A percentile compares a stretch with the other conserved stretches of the same genome.
phyloP scores from a whole-genome alignment of 2,113 vertebrate genomes.

The Podocnemis expansa region DNA sequence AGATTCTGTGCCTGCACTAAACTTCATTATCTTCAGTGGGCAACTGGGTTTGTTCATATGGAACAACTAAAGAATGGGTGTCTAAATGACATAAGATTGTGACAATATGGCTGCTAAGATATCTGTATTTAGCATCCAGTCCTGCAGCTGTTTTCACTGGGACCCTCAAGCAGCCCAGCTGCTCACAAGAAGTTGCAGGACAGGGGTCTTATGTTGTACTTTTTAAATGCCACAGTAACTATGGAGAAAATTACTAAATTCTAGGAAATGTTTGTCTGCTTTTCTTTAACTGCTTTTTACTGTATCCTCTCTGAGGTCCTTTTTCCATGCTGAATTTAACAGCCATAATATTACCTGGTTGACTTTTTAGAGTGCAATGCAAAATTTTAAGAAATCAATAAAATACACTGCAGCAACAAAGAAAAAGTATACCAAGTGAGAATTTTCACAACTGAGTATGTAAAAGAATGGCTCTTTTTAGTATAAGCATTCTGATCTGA shows the following conservation, averaged over 20 bases:
- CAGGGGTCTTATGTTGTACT: neutral
- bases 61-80: neutral
- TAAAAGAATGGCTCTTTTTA: neutral
- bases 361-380: neutral
- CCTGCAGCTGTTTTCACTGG: neutral
- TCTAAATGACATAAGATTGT: neutral
- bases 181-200: neutral
- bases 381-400: neutral
- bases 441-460: neutral
- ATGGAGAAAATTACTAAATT: neutral
- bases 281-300: neutral
- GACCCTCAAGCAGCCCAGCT: neutral
- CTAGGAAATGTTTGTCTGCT: neutral
- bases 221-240: neutral
- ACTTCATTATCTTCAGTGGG: neutral
- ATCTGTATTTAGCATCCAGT: neutral
- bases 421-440: neutral
- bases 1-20: neutral
- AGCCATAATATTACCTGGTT: neutral
- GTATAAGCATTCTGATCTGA: neutral
- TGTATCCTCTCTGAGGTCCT: neutral
- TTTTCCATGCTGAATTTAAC: neutral
- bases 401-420: neutral
- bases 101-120: neutral
- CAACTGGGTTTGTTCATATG: neutral